These are phyloP conservation scores for Nannospalax galili DNA, from an alignment of 2,113 vertebrate species.

Conservation along the genomic window DNA sequence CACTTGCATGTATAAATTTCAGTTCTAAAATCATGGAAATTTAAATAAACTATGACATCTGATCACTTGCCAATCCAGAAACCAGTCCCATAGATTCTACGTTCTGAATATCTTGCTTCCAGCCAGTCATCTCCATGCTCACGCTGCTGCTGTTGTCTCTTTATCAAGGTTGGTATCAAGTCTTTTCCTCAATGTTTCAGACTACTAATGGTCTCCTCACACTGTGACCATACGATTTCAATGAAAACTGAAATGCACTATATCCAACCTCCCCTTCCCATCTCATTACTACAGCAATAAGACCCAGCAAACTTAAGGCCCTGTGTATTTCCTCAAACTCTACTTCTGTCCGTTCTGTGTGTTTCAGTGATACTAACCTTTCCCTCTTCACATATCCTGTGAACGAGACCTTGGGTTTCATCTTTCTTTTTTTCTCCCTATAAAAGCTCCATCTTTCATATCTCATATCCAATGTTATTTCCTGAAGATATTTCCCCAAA, in stretches of 20 bases:
- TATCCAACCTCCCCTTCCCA: too few species aligned
- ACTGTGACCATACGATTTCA: background rate
- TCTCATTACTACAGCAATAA: background rate
- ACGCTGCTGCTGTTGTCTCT: background rate
- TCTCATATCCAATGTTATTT: background rate
- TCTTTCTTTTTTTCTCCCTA: background rate
- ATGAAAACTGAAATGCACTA: background rate
- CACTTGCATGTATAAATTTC: background rate
- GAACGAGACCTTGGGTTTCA: background rate
- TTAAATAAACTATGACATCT: background rate
- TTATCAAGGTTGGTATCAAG: background rate
- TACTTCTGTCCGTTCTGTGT: background rate
- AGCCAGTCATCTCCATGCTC: background rate
- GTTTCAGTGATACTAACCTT: background rate
- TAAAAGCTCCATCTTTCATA: background rate
- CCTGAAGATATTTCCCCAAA: background rate
- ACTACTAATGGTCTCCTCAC: background rate
- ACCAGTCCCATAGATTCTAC: background rate
- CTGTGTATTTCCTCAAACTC: background rate
- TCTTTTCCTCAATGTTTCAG: background rate
- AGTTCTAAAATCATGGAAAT: background rate
- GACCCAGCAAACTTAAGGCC: fast-evolving
- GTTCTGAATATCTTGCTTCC: background rate
- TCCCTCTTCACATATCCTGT: background rate
- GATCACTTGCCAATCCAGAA: background rate